Evolutionary conservation across 92 coral and sea anemone genomes (phyloP), one percentile per base, ranked within the genome.

Genomic region (Parazoanthus swiftii): DNA sequence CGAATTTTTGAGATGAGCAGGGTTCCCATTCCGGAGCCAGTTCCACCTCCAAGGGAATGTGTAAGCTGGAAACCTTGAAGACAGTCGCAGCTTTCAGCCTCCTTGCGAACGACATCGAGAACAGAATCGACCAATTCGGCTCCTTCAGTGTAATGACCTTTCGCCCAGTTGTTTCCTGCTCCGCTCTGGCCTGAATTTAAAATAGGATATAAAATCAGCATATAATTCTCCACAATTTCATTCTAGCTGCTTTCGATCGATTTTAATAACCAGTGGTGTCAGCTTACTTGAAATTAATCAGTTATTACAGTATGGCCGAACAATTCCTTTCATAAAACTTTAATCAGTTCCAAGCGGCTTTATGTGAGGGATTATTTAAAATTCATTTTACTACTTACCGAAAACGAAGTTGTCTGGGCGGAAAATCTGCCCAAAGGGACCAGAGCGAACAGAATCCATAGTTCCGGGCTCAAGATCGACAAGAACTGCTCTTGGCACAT

Each of bases 381-480:
- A 59, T 9, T 63, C 74, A 50, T 56, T 59, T 21, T 21, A 29
- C 9, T 14, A 91, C 98, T 94, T 89, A 96, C 98, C 98, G 79
- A 96, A 96, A 37, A 96, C 95, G 85, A 96, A 96, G 93, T 96
- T 96, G 79, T 96, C 98, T 4, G 98, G 98, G 78, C 97, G 92
- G 80, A 96, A 96, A 80, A 96, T 96, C 85, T 96, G 98, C 72
- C 98, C 98, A 76, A 96, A 94, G 2, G 98, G 98, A 25, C 98
- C 98, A 68, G 98, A 94, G 42, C 98, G 98, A 44, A 96, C 98
- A 38, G 98, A 94, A 88, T 96, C 98, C 98, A 96, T 96, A 54
- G 98, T 96, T 85, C 98, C 98, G 77, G 98, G 98, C 89, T 96
- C 98, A 90, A 96, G 90, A 88, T 96, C 98, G 82, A 96, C 98